Percentiles rank a stretch among this genome's conserved stretches.
Evolutionary conservation across 64 coral and sea anemone genomes (phyloP).

Genomic region (Montipora efflorescens): DNA sequence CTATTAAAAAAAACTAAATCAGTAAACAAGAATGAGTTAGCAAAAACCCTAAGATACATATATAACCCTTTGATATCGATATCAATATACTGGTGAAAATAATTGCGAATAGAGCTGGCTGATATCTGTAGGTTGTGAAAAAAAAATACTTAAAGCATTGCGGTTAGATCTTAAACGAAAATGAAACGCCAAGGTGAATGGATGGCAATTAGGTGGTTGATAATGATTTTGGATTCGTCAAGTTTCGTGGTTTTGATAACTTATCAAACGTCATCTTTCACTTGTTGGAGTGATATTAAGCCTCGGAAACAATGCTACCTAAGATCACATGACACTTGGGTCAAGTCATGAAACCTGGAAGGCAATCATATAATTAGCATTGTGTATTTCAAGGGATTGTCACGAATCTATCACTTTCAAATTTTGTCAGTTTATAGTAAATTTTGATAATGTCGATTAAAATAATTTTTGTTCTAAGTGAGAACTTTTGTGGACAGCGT

Average conservation of each 20-base stretch:
- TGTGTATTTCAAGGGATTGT: not conserved
- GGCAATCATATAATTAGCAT: slow-evolving; percentile 22
- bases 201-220: not conserved
- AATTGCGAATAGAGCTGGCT: slow-evolving; percentile 17
- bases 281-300: not conserved
- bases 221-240: not conserved
- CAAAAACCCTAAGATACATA: slow-evolving; percentile 22
- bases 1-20: slow-evolving; percentile 55
- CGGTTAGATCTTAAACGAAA: not conserved
- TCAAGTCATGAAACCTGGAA: slow-evolving; percentile 8
- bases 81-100: slow-evolving; percentile 41
- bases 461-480: not conserved
- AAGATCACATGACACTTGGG: slow-evolving; percentile 34
- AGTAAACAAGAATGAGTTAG: slow-evolving; percentile 57
- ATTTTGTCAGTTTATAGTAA: not conserved
- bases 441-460: not conserved
- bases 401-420: not conserved
- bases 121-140: slow-evolving; percentile 10
- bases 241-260: not conserved
- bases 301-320: not conserved
- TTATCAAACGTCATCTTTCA: not conserved
- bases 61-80: slow-evolving; percentile 44
- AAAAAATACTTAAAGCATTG: not conserved
- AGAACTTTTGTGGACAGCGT: not conserved
- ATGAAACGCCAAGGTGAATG: not conserved